Conservation (phyloP, 2,113 vertebrate genomes). For the Opisthocomus hoazin region DNA sequence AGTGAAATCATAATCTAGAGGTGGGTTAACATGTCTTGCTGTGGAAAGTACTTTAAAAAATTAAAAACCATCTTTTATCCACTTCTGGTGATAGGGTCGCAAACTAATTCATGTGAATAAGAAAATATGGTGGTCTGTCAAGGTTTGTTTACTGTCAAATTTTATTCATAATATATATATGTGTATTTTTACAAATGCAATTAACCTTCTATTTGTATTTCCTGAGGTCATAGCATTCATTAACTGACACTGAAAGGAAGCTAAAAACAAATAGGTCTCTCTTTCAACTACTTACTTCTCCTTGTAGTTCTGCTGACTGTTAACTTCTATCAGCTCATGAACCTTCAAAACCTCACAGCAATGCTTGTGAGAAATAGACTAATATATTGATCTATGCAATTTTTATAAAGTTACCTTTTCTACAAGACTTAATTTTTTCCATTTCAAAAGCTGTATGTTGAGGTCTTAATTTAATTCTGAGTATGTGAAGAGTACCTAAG, state of each 20-base stretch:
- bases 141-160: not conserved
- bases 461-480: not conserved
- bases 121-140: not conserved
- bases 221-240: not conserved
- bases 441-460: not conserved
- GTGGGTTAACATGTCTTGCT: not conserved
- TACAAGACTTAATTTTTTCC: not conserved
- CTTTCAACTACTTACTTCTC: not conserved
- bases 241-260: not conserved
- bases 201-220: not conserved
- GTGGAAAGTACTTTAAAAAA: not conserved
- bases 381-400: not conserved
- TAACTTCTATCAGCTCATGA: not conserved
- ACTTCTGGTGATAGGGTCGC: not conserved
- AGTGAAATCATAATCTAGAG: not conserved
- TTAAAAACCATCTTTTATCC: not conserved
- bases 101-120: not conserved
- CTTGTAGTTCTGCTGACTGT: not conserved
- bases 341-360: not conserved
- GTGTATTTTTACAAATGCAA: not conserved
- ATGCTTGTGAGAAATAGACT: not conserved
- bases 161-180: not conserved
- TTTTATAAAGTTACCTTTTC: not conserved
- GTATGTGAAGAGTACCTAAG: not conserved
- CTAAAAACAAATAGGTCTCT: not conserved